Base-by-base conservation (phyloP, 2,888 invertebrate species). In the Trichopoda pennipes region DNA sequence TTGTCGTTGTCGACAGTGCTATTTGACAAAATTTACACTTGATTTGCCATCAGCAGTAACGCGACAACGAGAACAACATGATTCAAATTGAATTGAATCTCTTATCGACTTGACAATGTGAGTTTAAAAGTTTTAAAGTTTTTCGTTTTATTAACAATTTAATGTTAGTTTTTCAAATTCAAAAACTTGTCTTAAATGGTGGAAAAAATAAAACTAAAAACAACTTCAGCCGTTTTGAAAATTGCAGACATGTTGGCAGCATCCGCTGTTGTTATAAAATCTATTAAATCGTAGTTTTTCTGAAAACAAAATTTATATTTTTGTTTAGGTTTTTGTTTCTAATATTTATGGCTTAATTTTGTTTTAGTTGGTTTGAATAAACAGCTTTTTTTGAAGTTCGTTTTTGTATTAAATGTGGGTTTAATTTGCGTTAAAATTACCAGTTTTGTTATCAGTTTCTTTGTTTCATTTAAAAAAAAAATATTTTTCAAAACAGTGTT, bases 181-280 rank as follows among this genome's bases (percentile, higher is more conserved):
- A 38, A 56, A 78, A 63, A 63, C 70, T 23, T 32, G 53, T 63
- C 38, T 64, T 47, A n/a, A 56, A 58, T 17, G 23, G 28, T 28
- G 28, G 6, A 58, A 28, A 58, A 42, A 49, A 61, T 32, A 32
- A 44, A 51, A 61, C 16, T 9, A 32, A 28, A 21, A 61, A 47
- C 21, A 51, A 49, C 44, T 17, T 1, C 49, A 64, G 49, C 49
- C 51, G 32, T 61, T 68, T 56, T 64, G 9, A 44, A 72, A 69
- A n/a, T 35, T 42, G 73, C 79, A 80, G 79, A 80, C 79, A 80
- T 81, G 78, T 78, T 78, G 81, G 78, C 78, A 81, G 78, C 81
- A 81, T 81, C 78, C 78, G 81, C 32, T 56, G 55, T 73, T 74
- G 38, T 38, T 42, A 53, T 69, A 17, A n/a, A 17, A 61, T 61